phyloP scores from a whole-genome alignment of 2,113 vertebrate species.

The Peromyscus maniculatus region DNA sequence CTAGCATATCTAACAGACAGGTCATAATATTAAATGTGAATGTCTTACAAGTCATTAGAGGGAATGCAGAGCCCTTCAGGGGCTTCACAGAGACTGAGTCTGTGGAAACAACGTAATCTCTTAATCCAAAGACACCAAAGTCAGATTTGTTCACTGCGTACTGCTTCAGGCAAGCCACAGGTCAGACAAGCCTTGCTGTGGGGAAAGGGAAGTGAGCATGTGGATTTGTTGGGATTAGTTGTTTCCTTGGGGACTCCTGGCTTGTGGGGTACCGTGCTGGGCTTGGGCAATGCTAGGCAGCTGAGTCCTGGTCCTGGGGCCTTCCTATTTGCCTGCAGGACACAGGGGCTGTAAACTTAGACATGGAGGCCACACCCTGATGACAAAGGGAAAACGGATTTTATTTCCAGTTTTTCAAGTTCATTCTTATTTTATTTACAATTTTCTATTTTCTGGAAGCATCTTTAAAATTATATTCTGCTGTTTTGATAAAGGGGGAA shows the following conservation, averaged over 20 bases:
- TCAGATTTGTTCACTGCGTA: too few relatives aligned
- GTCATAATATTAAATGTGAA: not conserved
- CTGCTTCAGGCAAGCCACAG: not conserved
- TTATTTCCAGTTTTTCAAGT: not conserved
- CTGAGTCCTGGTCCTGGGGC: not conserved
- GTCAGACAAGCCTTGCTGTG: not conserved
- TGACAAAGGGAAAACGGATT: not conserved
- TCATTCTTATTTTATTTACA: not conserved
- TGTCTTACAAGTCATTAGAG: not conserved
- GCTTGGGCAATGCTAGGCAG: not conserved
- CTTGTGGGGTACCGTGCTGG: fast-evolving
- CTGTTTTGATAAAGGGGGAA: not conserved
- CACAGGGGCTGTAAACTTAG: not conserved
- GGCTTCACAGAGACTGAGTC: not conserved
- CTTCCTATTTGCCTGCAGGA: not conserved
- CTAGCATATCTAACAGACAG: not conserved
- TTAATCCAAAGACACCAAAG: not conserved
- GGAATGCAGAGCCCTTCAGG: not conserved
- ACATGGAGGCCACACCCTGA: not conserved
- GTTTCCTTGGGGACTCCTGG: not conserved
- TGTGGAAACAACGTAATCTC: fast-evolving
- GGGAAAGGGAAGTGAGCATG: too few relatives aligned
- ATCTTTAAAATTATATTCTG: slow-evolving; percentile 49
- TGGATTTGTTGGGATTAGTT: not conserved
- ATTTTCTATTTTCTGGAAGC: not conserved